These are phyloP conservation scores for Vimba vimba DNA, from an alignment of 2,113 vertebrate genomes.

Conservation along the genomic window DNA sequence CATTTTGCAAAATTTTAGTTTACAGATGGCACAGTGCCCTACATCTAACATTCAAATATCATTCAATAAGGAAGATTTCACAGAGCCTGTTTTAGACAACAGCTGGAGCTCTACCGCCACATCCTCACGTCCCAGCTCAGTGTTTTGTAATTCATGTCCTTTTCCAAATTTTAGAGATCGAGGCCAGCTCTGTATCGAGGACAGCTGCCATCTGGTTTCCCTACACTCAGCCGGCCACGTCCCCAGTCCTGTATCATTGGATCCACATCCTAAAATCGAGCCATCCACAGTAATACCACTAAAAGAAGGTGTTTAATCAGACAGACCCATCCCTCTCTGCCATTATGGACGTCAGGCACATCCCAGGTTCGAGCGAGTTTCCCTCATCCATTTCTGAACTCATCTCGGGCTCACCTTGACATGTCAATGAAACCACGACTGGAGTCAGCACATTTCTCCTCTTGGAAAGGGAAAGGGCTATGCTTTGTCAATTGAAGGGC, in stretches of 20 bases:
- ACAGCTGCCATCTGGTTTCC: constrained; percentile 17
- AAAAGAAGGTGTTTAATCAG: constrained; percentile 1
- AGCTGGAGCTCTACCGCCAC: neutral
- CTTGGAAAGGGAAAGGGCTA: constrained; percentile 28
- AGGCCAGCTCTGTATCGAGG: neutral
- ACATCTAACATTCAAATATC: neutral
- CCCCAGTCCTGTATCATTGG: neutral
- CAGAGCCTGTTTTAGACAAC: neutral
- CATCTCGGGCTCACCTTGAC: constrained; percentile 36
- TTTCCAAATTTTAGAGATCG: constrained; percentile 19
- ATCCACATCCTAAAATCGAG: neutral
- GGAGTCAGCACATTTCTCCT: constrained; percentile 31
- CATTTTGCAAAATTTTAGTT: neutral
- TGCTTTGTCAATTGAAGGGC: constrained; percentile 33
- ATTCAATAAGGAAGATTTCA: neutral
- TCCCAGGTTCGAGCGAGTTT: neutral
- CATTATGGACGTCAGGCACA: constrained; percentile 45
- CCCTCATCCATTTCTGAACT: constrained; percentile 20
- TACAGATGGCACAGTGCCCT: neutral
- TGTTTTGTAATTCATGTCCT: constrained; percentile 13
- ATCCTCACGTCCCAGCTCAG: neutral
- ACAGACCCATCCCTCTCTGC: constrained; percentile 11
- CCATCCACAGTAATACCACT: neutral
- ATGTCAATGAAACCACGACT: constrained; percentile 5
- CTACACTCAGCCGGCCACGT: neutral